Evolutionary conservation across 2,113 vertebrate species (phyloP), one percentile per base, ranked within the genome.

Genomic region (Pachyramphus minor): DNA sequence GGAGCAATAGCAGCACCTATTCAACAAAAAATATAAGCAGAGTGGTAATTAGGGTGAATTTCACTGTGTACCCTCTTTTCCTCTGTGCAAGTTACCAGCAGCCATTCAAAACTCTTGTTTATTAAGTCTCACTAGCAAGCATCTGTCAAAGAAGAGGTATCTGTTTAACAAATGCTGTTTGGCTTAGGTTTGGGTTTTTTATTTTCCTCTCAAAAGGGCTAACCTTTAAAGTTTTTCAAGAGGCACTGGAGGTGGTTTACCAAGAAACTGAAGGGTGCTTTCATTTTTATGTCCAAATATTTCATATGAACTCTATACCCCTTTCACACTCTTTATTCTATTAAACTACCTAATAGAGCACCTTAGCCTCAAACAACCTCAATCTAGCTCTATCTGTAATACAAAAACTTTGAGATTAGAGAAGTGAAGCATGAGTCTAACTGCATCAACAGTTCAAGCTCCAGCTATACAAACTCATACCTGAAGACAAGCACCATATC

Each of bases 101-200:
- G 77, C 21, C 62, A 86, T 79, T 94, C 75, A 92, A 75, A 94
- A 89, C n/a, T 93, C 86, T 71, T 53, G 62, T 96, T 96, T 95
- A 90, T 96, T 94, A 92, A 92, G 58, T 62, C 82, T 89, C 93
- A 96, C 84, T 72, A 94, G 52, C 53, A 95, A 90, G 80, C 19
- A 66, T 31, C 14, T 35, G 33, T 44, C 2, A 8, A 67, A 87
- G 22, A n/a, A 74, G 91, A 69, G 6, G 12, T 33, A 30, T 45
- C 35, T 42, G 41, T 77, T 35, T 39, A 71, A 71, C 20, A 93
- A 84, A 59, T 19, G 16, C 50, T 72, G 7, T 42, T 37, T 42
- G 41, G 21, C 56, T 84, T 50, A 59, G 27, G 41, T 3, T 19
- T 39, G 4, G 4, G 47, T 72, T 33, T 63, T 84, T 55, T 28